A percentile compares a stretch with the other conserved stretches of the same genome.
Evolutionary conservation across 2,797 vertebrate genomes (phyloP).

Genomic region (Xenentodon cancila): DNA sequence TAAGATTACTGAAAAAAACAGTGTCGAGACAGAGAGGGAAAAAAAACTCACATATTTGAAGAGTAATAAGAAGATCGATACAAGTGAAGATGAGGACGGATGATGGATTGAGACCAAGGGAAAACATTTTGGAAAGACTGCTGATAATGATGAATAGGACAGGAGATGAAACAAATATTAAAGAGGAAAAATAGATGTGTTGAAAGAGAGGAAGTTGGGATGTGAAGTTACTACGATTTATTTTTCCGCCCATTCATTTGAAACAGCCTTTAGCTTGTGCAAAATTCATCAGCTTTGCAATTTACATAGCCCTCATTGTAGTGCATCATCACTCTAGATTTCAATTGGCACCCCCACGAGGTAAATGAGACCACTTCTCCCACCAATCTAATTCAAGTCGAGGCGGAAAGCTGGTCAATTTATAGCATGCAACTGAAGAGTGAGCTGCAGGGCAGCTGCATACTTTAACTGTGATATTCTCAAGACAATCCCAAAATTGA

Average conservation of each 20-base stretch:
- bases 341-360: conserved; percentile 46
- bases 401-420: conserved; percentile 42
- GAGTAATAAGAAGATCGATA: conserved; percentile 68
- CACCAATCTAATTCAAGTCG: conserved; percentile 49
- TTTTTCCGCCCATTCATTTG: conserved; percentile 22
- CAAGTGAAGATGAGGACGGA: conserved; percentile 55
- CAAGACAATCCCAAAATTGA: conserved; percentile 42
- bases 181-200: conserved; percentile 12
- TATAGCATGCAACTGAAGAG: conserved; percentile 29
- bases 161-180: conserved; percentile 34
- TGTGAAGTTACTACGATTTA: conserved; percentile 13
- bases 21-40: conserved; percentile 15
- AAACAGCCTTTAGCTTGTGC: conserved; percentile 25
- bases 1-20: no score
- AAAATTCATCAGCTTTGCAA: conserved; percentile 44
- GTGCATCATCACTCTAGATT: conserved; percentile 40
- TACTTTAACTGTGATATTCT: conserved; percentile 42
- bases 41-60: conserved; percentile 48
- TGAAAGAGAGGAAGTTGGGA: not conserved
- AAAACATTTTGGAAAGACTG: conserved; percentile 48
- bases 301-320: conserved; percentile 36
- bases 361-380: conserved; percentile 57
- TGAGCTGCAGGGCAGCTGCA: conserved; percentile 46
- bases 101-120: conserved; percentile 60
- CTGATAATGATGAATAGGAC: conserved; percentile 67